phyloP scores from a whole-genome alignment of 2,797 vertebrate genomes.

The Malacoraja senta region DNA sequence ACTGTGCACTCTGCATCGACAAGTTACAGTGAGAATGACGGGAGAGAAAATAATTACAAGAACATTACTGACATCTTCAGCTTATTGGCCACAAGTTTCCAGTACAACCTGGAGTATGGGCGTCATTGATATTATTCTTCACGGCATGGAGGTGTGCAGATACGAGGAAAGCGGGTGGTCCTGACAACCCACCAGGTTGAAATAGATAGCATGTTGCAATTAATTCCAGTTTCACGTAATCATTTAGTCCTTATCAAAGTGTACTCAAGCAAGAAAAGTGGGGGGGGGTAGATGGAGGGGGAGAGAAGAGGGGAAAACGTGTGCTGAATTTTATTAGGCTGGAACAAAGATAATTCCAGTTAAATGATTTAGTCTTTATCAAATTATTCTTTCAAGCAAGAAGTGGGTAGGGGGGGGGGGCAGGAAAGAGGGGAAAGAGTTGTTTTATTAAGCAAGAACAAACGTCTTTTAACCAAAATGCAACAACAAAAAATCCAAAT shows the following conservation, averaged over 20 bases:
- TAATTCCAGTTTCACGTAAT: conserved; percentile 21
- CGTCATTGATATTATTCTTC: neutral
- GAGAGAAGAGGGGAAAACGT: no score
- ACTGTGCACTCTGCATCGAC: neutral
- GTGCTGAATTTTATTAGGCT: neutral
- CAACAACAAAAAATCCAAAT: neutral
- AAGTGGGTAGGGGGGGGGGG: no score
- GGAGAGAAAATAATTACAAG: conserved; percentile 1
- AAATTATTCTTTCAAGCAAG: no score
- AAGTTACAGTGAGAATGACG: neutral
- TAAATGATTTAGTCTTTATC: no score
- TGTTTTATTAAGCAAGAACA: no score
- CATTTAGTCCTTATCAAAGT: conserved; percentile 16
- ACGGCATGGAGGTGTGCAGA: neutral
- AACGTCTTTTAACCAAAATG: neutral
- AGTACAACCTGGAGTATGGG: neutral
- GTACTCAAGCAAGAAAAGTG: neutral
- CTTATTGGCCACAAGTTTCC: neutral
- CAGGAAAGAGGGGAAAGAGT: no score
- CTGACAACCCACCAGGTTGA: neutral
- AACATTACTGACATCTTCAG: neutral
- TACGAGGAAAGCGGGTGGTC: neutral
- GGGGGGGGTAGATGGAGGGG: neutral
- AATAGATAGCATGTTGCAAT: conserved; percentile 12
- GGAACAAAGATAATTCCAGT: neutral